Percentiles rank a stretch among this genome's conserved stretches.
Conservation (phyloP, 2,888 invertebrate genomes). For the Xanthostigma xanthostigma region DNA sequence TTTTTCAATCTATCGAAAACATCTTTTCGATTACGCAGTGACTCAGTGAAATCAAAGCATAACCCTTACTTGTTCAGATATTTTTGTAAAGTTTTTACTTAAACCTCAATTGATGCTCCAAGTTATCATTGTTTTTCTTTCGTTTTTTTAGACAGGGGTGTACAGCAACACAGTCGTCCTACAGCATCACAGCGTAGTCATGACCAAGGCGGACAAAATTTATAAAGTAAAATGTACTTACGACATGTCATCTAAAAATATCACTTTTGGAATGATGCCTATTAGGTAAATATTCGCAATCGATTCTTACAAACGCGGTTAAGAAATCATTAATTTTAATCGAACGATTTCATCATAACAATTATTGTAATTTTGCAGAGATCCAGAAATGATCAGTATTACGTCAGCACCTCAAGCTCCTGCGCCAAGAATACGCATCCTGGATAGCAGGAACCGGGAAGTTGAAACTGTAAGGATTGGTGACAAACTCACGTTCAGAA, state of each 20-base stretch:
- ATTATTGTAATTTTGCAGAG: slow-evolving; percentile 38
- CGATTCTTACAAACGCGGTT: no score
- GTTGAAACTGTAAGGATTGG: slow-evolving; percentile 91
- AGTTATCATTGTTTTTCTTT: slow-evolving; percentile 1
- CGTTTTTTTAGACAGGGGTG: slow-evolving; percentile 64
- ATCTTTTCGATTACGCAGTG: no score
- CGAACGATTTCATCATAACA: neutral
- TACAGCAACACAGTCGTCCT: slow-evolving; percentile 89
- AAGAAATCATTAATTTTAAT: no score
- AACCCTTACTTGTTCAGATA: no score
- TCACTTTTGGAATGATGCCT: slow-evolving; percentile 95
- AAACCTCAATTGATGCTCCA: no score
- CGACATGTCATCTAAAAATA: slow-evolving; percentile 92
- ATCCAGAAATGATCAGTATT: slow-evolving; percentile 92
- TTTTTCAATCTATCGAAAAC: no score
- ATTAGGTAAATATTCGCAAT: slow-evolving; percentile 45
- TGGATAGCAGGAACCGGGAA: slow-evolving; percentile 73
- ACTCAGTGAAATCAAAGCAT: no score
- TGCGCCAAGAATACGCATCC: slow-evolving; percentile 81
- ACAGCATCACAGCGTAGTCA: slow-evolving; percentile 89
- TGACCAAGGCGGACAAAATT: slow-evolving; percentile 93
- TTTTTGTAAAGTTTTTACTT: no score
- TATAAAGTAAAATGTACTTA: slow-evolving; percentile 94
- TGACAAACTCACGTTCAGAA: slow-evolving; percentile 86
- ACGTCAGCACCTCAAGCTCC: slow-evolving; percentile 91